A percentile compares a stretch with the other conserved stretches of the same genome.
These are phyloP conservation scores for Pseudomyrmex pallidus DNA, from an alignment of 1,140 invertebrate genomes.

Conservation along the genomic window DNA sequence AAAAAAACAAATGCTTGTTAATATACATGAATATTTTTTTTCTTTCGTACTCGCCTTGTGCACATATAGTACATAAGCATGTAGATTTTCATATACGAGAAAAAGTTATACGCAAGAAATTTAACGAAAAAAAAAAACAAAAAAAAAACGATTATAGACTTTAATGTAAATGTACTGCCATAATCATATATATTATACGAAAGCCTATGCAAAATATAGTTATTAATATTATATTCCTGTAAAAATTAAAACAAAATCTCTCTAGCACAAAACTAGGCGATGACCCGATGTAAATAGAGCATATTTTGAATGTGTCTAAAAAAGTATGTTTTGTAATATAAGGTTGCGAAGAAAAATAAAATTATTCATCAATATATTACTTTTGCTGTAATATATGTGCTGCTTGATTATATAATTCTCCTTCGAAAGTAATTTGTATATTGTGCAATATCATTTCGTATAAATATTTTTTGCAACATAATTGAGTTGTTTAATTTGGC, in stretches of 20 bases:
- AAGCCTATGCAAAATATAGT: conserved; percentile 83
- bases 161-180: conserved; percentile 85
- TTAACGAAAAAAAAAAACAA: conserved; percentile 59
- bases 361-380: conserved; percentile 75
- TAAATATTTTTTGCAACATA: too few relatives aligned
- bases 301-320: conserved; percentile 85
- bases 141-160: conserved; percentile 79
- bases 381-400: too few relatives aligned
- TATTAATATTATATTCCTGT: conserved; percentile 83
- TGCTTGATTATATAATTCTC: too few relatives aligned
- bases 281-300: conserved; percentile 84
- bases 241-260: conserved; percentile 77
- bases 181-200: conserved; percentile 83
- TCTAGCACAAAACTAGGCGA: conserved; percentile 81
- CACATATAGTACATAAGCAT: conserved; percentile 76
- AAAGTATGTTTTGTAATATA: conserved; percentile 86
- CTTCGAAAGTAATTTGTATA: too few relatives aligned
- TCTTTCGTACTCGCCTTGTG: conserved; percentile 72
- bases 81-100: conserved; percentile 71
- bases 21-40: conserved; percentile 57
- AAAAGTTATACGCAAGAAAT: conserved; percentile 70
- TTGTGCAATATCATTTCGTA: too few relatives aligned
- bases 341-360: conserved; percentile 84
- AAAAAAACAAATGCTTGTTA: conserved; percentile 49
- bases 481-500: too few relatives aligned